Evolutionary conservation across 2,113 vertebrate species (phyloP).

Genomic region (Cyanoramphus novaezelandiae): DNA sequence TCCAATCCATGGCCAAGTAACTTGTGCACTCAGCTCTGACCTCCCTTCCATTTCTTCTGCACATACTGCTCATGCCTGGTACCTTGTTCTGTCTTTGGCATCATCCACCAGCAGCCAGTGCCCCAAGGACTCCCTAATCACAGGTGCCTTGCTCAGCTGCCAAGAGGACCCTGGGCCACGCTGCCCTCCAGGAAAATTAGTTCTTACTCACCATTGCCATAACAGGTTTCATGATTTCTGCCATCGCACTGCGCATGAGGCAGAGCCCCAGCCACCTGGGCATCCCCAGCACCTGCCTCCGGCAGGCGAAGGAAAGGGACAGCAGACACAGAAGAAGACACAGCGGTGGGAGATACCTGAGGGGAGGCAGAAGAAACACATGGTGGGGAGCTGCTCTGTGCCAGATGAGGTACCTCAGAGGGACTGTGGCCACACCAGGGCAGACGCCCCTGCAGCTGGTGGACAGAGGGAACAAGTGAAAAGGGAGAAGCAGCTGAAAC

Average conservation of each 20-base stretch:
- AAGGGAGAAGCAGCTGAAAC: not conserved
- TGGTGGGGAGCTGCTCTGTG: not conserved
- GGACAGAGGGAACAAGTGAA: not conserved
- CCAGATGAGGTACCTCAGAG: not conserved
- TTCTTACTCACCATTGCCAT: not conserved
- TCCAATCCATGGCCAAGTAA: not conserved
- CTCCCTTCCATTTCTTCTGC: not conserved
- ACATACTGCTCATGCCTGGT: not conserved
- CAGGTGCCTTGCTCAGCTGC: not conserved
- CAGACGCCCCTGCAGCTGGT: not conserved
- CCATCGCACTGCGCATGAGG: not conserved
- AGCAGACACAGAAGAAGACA: not conserved
- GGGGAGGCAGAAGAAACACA: not conserved
- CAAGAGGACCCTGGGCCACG: not conserved
- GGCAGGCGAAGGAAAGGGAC: not conserved
- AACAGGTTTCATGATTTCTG: not conserved
- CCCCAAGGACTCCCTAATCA: not conserved
- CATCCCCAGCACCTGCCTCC: too few relatives aligned
- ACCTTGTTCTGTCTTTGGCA: not conserved
- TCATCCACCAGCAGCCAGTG: not conserved
- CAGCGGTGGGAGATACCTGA: not conserved
- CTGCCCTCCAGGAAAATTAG: not conserved
- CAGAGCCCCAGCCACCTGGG: not conserved
- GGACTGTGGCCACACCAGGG: rapidly evolving
- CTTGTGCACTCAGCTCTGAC: not conserved